These are phyloP conservation scores for Clarias pachynema DNA, from an alignment of 2,797 vertebrate genomes.

Conservation along the genomic window DNA sequence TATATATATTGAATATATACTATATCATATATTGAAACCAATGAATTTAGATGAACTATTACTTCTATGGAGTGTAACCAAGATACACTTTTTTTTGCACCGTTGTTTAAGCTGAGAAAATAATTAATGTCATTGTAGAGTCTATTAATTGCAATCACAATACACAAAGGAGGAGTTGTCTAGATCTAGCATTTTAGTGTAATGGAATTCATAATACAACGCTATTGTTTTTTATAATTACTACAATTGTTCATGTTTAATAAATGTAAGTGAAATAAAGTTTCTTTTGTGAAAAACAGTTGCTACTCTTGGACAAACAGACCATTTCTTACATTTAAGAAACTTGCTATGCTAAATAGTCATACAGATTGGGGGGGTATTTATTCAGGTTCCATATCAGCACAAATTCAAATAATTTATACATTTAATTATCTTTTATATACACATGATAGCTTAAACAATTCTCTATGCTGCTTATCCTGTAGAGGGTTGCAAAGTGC, in stretches of 20 bases:
- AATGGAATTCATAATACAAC: not conserved
- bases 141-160: not conserved
- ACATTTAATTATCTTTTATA: no score
- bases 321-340: not conserved
- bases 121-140: not conserved
- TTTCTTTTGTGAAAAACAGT: slow-evolving; percentile 13
- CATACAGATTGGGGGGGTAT: not conserved
- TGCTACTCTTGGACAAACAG: not conserved
- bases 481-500: no score
- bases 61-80: no score
- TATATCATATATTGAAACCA: no score
- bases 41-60: not conserved
- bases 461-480: no score
- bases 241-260: not conserved
- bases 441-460: no score
- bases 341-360: not conserved
- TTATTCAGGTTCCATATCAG: not conserved
- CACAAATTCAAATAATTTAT: not conserved
- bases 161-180: not conserved
- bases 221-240: not conserved
- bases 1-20: no score
- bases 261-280: slow-evolving; percentile 4
- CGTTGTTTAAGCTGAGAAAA: not conserved
- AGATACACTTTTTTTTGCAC: no score
- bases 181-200: not conserved